Percentiles rank a stretch among this genome's conserved stretches.
Conservation (phyloP, 2,888 invertebrate species). For the Tillus elongatus region DNA sequence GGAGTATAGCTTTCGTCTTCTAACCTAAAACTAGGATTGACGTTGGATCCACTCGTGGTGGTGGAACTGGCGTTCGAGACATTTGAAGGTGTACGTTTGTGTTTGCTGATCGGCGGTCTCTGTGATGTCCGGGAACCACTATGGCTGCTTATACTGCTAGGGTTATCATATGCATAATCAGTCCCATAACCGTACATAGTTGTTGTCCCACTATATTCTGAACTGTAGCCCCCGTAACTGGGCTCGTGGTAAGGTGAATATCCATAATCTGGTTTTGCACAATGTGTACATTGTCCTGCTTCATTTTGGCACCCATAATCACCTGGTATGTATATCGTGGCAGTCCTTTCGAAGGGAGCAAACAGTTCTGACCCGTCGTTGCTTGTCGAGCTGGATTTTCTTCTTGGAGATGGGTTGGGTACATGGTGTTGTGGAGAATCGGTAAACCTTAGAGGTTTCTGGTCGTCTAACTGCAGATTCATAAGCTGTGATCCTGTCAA, state of each 20-base stretch:
- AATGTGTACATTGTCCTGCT: conserved; percentile 26
- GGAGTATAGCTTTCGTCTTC: conserved; percentile 50
- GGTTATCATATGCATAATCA: conserved; percentile 51
- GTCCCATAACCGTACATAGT: conserved; percentile 40
- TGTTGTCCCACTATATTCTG: conserved; percentile 37
- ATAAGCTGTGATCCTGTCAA: conserved; percentile 48
- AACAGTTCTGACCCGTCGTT: conserved; percentile 57
- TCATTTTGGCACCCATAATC: conserved; percentile 36
- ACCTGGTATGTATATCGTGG: conserved; percentile 43
- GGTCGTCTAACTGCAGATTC: conserved; percentile 46
- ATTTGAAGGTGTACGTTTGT: conserved; percentile 71
- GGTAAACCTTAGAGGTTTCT: conserved; percentile 61
- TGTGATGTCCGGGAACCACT: conserved; percentile 40
- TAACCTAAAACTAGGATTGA: conserved; percentile 54
- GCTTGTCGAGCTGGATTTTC: conserved; percentile 63
- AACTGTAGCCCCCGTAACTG: conserved; percentile 34
- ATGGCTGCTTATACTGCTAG: conserved; percentile 44
- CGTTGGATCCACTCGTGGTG: conserved; percentile 48
- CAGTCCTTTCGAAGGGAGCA: conserved; percentile 42
- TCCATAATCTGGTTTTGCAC: background rate
- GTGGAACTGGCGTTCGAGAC: conserved; percentile 55
- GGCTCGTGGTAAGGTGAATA: conserved; percentile 27
- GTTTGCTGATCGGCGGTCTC: conserved; percentile 44
- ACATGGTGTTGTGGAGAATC: conserved; percentile 64
- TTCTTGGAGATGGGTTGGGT: conserved; percentile 52